Evolutionary conservation across 2,113 vertebrate species (phyloP), one percentile per base, ranked within the genome.

Genomic region (Nothobranchius kuhntae): DNA sequence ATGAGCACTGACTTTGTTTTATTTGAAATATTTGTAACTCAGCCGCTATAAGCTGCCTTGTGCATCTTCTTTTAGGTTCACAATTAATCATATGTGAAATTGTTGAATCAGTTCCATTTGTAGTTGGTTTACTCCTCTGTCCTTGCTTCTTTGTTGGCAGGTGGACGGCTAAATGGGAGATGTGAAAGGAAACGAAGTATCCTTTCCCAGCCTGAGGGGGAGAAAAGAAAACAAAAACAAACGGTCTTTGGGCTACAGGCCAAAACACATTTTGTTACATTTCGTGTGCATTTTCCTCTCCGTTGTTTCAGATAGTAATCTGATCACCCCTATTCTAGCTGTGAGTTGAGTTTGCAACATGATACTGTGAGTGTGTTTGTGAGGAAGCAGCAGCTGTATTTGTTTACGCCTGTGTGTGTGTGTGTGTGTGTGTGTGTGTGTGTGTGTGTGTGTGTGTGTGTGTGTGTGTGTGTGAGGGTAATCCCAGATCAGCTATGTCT

Each of bases 51-150:
- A 79, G 73, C 55, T 14, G 77, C 71, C 52, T 36, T 55, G 75
- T 44, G 44, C 74, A 26, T 75, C 24, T 70, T 65, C 61, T 82
- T 51, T 12, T 45, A 40, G 38, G 38, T 40, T 40, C 9, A 40
- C 65, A 67, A 79, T 83, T 64, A 83, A 80, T 84, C 75, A 82
- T 79, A 68, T 78, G 65, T 65, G 66, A 6, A 70, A 61, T 38
- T 21, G 48, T 68, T 62, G 53, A 84, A 86, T 87, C 78, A 82
- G 55, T 85, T 65, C 76, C 73, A 86, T 86, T 65, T 59, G 44
- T 68, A 66, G 75, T 87, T 73, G 83, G n/a, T 80, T 78, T 61
- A 69, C 63, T 59, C 46, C n/a, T 21, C 17, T 38, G 67, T 75
- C 53, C 57, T 72, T 66, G 55, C 65, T 54, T 44, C 26, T 72